Evolutionary conservation across 2,888 invertebrate genomes (phyloP), one percentile per base, ranked within the genome.

Genomic region (Smittia aterrima): DNA sequence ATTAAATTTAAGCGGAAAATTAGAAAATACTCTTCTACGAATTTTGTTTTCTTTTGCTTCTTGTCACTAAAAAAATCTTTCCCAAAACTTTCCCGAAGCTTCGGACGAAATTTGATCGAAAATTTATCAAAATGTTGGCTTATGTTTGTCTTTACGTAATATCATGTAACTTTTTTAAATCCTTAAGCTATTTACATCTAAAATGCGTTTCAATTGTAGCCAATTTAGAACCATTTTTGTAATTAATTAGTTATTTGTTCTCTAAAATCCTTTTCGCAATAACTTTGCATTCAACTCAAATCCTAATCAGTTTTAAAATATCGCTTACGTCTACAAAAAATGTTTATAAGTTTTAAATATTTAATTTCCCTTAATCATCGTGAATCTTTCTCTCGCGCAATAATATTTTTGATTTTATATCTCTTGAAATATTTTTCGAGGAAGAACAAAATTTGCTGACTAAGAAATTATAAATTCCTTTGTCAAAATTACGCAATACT

Each of bases 201-300:
- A 22, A 58, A 32, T n/a, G 11, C 58, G 4, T 58, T 22, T 32
- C 32, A 47, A 47, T 2, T 47, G n/a, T 47, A 58, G 58, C 22
- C 58, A 58, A 58, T 58, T 58, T 58, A 58, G 58, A 58, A 58
- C 58, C 58, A 22, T 58, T 22, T 47, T 9, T 9, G 58, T 58
- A 58, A 47, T 47, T 13, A 47, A 7, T 58, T 58, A 58, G n/a
- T 58, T 58, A 58, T 58, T 58, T 58, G 58, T 58, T 58, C 22
- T 58, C 9, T 58, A 22, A 58, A 58, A 58, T 3, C 47, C 38
- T 9, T 58, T 58, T 6, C 47, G 47, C 16, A n/a, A n/a, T 11
- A n/a, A 11, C 11, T 47, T 47, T 11, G 32, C 32, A n/a, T 9
- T 32, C 32, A 32, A 32, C 4, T 16, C 16, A 11, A 47, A 47